phyloP scores from a whole-genome alignment of 2,888 invertebrate species.

The Aporophyla nigra region DNA sequence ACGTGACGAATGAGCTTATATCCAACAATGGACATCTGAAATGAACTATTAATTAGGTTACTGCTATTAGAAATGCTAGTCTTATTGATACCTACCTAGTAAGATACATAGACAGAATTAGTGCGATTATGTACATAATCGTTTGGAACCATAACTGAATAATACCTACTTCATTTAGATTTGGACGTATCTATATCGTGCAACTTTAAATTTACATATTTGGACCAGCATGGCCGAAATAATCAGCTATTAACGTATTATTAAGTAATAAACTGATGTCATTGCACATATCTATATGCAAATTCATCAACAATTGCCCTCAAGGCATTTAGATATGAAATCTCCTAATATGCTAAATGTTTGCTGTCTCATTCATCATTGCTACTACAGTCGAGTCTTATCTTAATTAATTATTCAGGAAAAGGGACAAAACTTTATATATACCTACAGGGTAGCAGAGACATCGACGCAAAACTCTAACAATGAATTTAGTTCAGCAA shows the following conservation, averaged over 20 bases:
- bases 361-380: slow-evolving; percentile 15
- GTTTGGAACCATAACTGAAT: not conserved
- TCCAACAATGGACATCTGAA: too few species aligned
- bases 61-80: not conserved
- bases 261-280: slow-evolving; percentile 39
- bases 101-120: not conserved
- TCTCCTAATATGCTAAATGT: not conserved
- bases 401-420: slow-evolving; percentile 6
- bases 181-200: slow-evolving; percentile 1
- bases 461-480: too few species aligned
- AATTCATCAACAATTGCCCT: slow-evolving; percentile 25
- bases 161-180: not conserved
- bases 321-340: slow-evolving; percentile 27
- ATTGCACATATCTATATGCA: slow-evolving; percentile 37
- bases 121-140: not conserved
- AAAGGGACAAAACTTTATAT: not conserved
- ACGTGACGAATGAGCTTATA: too few species aligned
- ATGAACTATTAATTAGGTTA: too few species aligned
- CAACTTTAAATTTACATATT: slow-evolving; percentile 23
- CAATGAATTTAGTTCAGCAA: too few species aligned
- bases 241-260: slow-evolving; percentile 36
- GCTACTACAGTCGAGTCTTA: too few species aligned
- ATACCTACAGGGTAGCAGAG: too few species aligned
- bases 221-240: slow-evolving; percentile 26
- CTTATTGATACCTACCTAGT: not conserved